phyloP scores from a whole-genome alignment of 2,113 vertebrate species.

The Python bivittatus region DNA sequence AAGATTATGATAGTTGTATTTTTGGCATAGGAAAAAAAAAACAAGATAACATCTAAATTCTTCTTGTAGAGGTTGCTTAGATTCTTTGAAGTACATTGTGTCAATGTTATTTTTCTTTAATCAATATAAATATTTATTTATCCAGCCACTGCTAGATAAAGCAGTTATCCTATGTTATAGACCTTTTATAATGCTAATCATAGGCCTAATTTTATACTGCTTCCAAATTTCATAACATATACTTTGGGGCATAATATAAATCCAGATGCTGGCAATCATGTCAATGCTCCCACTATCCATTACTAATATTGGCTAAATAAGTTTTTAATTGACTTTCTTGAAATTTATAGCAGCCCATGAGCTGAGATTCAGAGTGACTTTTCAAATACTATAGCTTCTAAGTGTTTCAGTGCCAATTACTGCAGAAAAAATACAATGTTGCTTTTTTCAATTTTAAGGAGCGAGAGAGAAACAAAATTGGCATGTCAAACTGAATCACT shows the following conservation, averaged over 20 bases:
- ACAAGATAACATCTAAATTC: constrained; percentile 34
- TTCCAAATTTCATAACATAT: constrained; percentile 63
- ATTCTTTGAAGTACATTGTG: constrained; percentile 56
- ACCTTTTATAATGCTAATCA: constrained; percentile 77
- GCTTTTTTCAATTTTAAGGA: neutral
- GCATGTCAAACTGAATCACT: neutral
- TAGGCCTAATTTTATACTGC: constrained; percentile 61
- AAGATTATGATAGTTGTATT: neutral
- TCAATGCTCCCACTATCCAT: constrained; percentile 68
- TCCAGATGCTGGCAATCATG: constrained; percentile 70
- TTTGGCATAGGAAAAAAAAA: neutral
- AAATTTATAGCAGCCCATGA: constrained; percentile 54
- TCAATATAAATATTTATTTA: constrained; percentile 76
- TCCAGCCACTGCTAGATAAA: constrained; percentile 75
- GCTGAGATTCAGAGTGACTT: constrained; percentile 39
- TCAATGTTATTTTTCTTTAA: constrained; percentile 62
- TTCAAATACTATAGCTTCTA: constrained; percentile 33
- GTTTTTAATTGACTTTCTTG: constrained; percentile 74
- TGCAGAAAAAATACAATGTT: neutral
- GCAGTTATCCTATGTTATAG: too few relatives aligned
- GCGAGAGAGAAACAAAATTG: constrained; percentile 12
- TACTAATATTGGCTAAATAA: constrained; percentile 69
- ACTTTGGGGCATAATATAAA: constrained; percentile 70
- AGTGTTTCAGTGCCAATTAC: constrained; percentile 8
- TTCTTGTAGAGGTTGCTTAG: constrained; percentile 23